Evolutionary conservation across 2,797 vertebrate genomes (phyloP).

Genomic region (Acipenser oxyrinchus): DNA sequence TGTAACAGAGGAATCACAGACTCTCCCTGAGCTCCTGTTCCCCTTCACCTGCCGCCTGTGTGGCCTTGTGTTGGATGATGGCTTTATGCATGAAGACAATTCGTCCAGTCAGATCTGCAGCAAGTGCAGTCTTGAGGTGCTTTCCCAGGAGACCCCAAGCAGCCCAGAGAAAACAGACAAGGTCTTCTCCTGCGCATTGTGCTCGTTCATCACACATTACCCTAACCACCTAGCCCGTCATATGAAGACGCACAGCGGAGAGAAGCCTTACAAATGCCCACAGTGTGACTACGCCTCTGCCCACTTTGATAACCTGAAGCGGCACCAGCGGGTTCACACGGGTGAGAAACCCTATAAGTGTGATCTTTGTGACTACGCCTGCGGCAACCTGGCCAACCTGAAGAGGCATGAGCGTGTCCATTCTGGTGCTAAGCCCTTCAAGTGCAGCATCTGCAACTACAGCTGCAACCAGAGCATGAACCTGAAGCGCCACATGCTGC

Average conservation of each 20-base stretch:
- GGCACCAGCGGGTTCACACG: constrained; percentile 85
- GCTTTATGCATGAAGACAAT: constrained; percentile 59
- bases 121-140: constrained; percentile 68
- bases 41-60: constrained; percentile 80
- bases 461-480: constrained; percentile 98
- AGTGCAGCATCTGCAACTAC: constrained; percentile 84
- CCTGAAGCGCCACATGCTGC: constrained; percentile 91
- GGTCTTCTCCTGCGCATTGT: constrained; percentile 75
- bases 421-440: constrained; percentile 92
- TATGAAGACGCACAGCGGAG: constrained; percentile 85
- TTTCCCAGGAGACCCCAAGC: constrained; percentile 46
- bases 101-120: constrained; percentile 70
- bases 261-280: constrained; percentile 83
- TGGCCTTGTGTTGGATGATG: constrained; percentile 80
- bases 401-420: constrained; percentile 92
- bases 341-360: constrained; percentile 94
- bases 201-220: constrained; percentile 81
- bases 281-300: constrained; percentile 85
- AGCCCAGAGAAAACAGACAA: constrained; percentile 62
- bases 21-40: constrained; percentile 81
- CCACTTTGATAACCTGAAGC: constrained; percentile 90
- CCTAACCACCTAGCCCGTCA: constrained; percentile 89
- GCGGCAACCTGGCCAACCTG: constrained; percentile 90
- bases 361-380: constrained; percentile 81
- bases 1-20: constrained; percentile 52